Base-by-base conservation (phyloP, 2,797 vertebrate genomes). In the Enteromius thamalakanensis region DNA sequence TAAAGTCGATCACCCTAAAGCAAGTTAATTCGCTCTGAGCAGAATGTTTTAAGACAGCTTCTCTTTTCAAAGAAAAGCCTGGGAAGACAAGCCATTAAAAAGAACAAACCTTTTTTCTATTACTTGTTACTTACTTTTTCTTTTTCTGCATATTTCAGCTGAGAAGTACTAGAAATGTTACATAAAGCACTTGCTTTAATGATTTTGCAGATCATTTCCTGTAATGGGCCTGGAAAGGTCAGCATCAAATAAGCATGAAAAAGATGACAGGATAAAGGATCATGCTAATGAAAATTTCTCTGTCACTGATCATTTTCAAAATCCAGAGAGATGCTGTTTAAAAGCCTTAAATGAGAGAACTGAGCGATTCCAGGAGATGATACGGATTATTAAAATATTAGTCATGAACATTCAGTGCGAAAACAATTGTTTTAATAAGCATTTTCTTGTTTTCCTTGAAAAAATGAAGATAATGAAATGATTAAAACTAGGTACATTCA, bases 1-100 rank as follows among this genome's bases (percentile, higher is more conserved):
- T 84, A 84, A 85, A 84, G 86, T 85, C 81, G 84, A 85, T 88
- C 85, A 89, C 82, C 80, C 79, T 79, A 82, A 84, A 81, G 87
- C 78, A 77, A 45, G 84, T 80, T 74, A 74, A 78, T 62, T 65
- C 29, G 76, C 89, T 89, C 84, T 85, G 86, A 89, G 83, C 80
- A 85, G 64, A 84, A 88, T 68, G 64, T 84, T 89, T 84, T 76
- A 83, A 87, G 88, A 82, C 70, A 79, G 83, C 80, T 53, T 47
- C 47, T 77, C 76, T 85, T 81, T 84, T 84, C 79, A 86, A 82
- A 86, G 80, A 81, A 80, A 74, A 77, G 49, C 47, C 49, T 69
- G 62, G 83, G 74, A 84, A 80, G 68, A 82, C 42, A 55, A 62
- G 75, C 37, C 62, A 80, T 81, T 85, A 81, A 45, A 86, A 80